Evolutionary conservation across 1,140 invertebrate species (phyloP), one percentile per base, ranked within the genome.

Genomic region (Scaptomyza hsui): DNA sequence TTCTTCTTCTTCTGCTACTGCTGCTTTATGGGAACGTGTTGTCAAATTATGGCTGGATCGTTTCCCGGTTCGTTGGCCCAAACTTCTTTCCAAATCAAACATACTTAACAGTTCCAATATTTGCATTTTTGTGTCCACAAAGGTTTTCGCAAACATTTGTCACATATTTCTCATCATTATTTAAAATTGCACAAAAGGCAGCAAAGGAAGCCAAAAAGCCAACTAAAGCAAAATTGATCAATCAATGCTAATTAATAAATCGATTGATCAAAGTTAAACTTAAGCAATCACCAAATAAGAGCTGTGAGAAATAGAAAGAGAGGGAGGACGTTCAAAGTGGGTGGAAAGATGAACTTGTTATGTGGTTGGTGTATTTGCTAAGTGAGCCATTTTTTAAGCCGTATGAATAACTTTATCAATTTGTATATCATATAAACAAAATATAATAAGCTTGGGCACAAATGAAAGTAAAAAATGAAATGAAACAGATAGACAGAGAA

Each of bases 241-340:
- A 71, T 85, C 81, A 80, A 74, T 86, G 73, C 52, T 69, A 85
- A 85, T 85, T 77, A 71, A 64, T 70, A 80, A 80, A 80, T 37
- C 73, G 61, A 86, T 86, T 80, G 81, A 86, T 85, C 81, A 85
- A 37, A 9, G 0, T 3, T 29, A 29, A 29, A 21, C 19, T 21
- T 2, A 10, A 29, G 26, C 6, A 29, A 78, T 52, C 52, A 45
- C 15, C 44, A 15, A 21, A 24, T 44, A 63, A 41, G 24, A 72
- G 75, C 7, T 6, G n/a, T 24, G 55, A 24, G 32, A 41, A 74
- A 61, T 15, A 29, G 0, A 29, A 55, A 32, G 32, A 16, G 39
- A n/a, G n/a, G n/a, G n/a, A n/a, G n/a, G n/a, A n/a, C n/a, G n/a
- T n/a, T n/a, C n/a, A n/a, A n/a, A n/a, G n/a, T n/a, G n/a, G n/a